Evolutionary conservation across 1,140 invertebrate genomes (phyloP), one percentile per base, ranked within the genome.

Genomic region (Drosophila punjabiensis): DNA sequence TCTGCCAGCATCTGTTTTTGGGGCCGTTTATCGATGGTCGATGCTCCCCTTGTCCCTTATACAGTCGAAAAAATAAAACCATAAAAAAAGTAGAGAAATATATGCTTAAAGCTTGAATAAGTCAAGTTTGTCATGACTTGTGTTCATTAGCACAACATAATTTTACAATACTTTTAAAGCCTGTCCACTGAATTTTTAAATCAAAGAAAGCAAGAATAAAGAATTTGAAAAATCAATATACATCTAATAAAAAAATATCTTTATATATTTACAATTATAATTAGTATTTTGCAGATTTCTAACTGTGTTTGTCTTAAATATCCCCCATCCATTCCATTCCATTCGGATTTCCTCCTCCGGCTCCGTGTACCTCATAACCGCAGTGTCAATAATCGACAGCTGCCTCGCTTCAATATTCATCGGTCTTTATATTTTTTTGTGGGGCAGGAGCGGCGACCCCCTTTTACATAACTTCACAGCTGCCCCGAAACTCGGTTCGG

Each of bases 371-470:
- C 52, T 65, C 70, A 60, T 68, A 50, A 89, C 78, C 85, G 86
- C 85, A 88, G 85, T 88, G 85, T 88, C 85, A 88, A 88, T 88
- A 88, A 88, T 88, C 85, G 85, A 88, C 85, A 88, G 85, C 85
- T 88, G 85, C 85, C 86, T 89, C 75, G 63, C 86, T 79, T 69
- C 77, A 79, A 81, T 89, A 80, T 82, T 56, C 70, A 74, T 74
- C 69, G 52, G 43, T 48, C 32, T 41, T 62, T 63, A 43, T 61
- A 41, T 16, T 43, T 13, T 28, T 16, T 45, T 18, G 77, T 68
- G 68, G 35, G 62, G 48, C 10, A 33, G 43, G 13, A 20, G 35
- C 14, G 63, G 16, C 59, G 32, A 48, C 64, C 84, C 82, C 59
- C 66, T 73, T 85, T 88, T 89, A 88, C 81, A 89, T 85, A 89